Evolutionary conservation across 2,888 invertebrate genomes (phyloP), one percentile per base, ranked within the genome.

Genomic region (Ephialtes manifestator): DNA sequence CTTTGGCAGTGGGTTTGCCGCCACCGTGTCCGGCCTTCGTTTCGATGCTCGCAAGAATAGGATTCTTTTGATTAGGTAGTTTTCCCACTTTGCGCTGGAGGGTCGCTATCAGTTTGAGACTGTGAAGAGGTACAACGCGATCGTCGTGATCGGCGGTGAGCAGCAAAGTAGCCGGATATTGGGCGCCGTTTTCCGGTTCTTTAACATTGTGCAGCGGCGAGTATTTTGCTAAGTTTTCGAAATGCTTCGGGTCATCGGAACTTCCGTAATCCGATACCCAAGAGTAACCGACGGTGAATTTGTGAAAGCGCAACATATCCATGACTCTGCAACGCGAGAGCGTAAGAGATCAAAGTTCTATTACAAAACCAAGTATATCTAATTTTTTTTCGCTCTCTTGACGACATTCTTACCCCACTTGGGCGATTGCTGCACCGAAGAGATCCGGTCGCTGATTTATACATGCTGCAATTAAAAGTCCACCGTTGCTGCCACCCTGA

Each of bases 111-210:
- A 97, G 98, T 95, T 99, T 99, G 67, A 99, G 96, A 84, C 99
- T 99, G 95, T 99, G 99, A 88, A 99, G 96, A 71, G 99, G 99
- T 88, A 99, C 99, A 87, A 99, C 99, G 89, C 99, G 96, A 95
- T 99, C 99, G 95, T 99, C 99, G 94, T 99, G 99, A 95, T 99
- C 99, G 24, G 98, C 99, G n/a, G 99, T 99, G 89, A 98, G 95
- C 84, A 99, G 96, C 87, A 99, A 95, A 24, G 97, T 97, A 20
- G 99, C 97, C 7, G 99, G 99, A 95, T 99, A 99, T 94, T 98
- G 96, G 11, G 94, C 93, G 92, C 95, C 94, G 90, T 95, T 94
- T 76, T 94, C 91, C 0, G 98, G 97, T 84, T 95, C 95, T 68
- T 85, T 91, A 11, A 99, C 96, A 94, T 99, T 99, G 95, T 99